A percentile compares a stretch with the other conserved stretches of the same genome.
These are phyloP conservation scores for Aphelocoma coerulescens DNA, from an alignment of 2,113 vertebrate genomes.

Conservation along the genomic window DNA sequence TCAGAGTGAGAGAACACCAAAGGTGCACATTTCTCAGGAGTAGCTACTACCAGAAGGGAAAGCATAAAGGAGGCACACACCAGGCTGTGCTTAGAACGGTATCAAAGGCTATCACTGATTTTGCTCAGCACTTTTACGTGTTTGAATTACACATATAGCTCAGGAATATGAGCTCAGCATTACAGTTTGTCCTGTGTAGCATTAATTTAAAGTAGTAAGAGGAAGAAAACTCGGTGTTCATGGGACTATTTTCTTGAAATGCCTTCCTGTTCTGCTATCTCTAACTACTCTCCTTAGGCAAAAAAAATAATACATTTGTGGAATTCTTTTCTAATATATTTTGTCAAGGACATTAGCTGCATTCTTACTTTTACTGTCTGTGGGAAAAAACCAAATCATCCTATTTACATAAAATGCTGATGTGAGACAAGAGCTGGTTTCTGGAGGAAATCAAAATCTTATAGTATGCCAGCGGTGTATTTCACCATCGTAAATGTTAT, in stretches of 20 bases:
- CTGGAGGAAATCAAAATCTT: slow-evolving; percentile 2
- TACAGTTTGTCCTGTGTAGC: background rate
- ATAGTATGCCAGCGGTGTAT: background rate
- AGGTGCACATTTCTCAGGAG: background rate
- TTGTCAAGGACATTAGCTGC: background rate
- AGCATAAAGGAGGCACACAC: background rate
- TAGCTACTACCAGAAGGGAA: background rate
- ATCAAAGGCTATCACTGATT: background rate
- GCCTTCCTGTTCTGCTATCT: background rate
- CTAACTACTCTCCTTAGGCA: background rate
- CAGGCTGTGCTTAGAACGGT: background rate
- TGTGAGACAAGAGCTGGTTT: background rate
- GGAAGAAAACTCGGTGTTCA: background rate
- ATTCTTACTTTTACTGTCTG: background rate
- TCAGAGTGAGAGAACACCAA: background rate
- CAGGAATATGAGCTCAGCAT: background rate
- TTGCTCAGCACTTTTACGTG: background rate
- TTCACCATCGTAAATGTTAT: background rate
- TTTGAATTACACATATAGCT: background rate
- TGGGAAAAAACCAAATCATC: background rate
- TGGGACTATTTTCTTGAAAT: background rate
- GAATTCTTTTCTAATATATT: background rate
- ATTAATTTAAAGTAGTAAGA: background rate
- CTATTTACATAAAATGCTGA: slow-evolving; percentile 15
- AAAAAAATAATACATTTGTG: background rate